Evolutionary conservation across 2,113 vertebrate species (phyloP).

Genomic region (Periophthalmodon schlosseri): DNA sequence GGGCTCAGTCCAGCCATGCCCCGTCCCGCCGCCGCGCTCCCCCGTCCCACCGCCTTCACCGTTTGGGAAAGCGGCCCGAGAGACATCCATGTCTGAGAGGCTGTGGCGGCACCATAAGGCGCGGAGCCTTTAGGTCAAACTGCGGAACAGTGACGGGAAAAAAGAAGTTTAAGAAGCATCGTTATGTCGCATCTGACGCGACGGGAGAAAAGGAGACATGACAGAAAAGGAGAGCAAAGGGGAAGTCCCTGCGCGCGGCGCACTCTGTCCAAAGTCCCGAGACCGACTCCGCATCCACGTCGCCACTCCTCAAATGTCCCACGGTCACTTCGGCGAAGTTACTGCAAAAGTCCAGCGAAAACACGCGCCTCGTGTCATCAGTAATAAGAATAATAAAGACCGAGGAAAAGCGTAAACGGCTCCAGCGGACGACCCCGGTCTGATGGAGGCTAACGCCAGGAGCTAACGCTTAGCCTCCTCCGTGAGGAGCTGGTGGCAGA

Average conservation of each 20-base stretch:
- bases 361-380: background rate
- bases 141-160: constrained; percentile 40
- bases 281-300: constrained; percentile 55
- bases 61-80: constrained; percentile 82
- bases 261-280: constrained; percentile 66
- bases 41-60: constrained; percentile 77
- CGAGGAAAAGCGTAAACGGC: too few species aligned
- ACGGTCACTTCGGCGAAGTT: constrained; percentile 25
- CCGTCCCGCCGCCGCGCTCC: constrained; percentile 41
- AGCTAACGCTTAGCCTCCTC: constrained; percentile 56
- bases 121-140: constrained; percentile 58
- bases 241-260: constrained; percentile 20
- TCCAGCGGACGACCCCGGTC: too few species aligned
- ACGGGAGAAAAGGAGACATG: background rate
- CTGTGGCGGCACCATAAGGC: constrained; percentile 78
- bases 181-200: constrained; percentile 41
- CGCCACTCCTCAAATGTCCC: constrained; percentile 46
- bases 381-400: too few species aligned
- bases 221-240: background rate
- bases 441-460: constrained; percentile 16
- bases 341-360: constrained; percentile 25
- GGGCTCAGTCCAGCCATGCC: constrained; percentile 69
- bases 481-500: constrained; percentile 34
- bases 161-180: constrained; percentile 31
- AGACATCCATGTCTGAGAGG: constrained; percentile 81